Conservation (phyloP, 2,888 invertebrate genomes). For the Hartigia nigra region DNA sequence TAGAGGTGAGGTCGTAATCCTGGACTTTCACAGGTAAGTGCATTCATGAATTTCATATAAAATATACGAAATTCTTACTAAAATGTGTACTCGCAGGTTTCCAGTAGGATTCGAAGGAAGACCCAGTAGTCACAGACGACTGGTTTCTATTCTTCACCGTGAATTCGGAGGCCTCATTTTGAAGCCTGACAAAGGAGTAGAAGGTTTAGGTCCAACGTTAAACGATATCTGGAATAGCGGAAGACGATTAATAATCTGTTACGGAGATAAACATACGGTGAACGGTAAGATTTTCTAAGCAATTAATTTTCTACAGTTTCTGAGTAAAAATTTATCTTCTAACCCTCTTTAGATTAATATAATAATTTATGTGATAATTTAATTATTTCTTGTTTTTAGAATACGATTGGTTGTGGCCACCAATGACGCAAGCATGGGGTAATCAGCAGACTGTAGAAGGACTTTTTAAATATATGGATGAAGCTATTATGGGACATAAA, state of each 20-base stretch:
- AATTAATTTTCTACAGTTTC: background rate
- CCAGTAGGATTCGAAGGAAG: constrained; percentile 74
- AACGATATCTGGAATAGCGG: constrained; percentile 71
- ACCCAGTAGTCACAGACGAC: constrained; percentile 68
- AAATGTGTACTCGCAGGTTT: constrained; percentile 67
- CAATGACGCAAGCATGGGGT: constrained; percentile 75
- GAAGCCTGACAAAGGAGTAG: constrained; percentile 57
- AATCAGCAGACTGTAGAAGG: constrained; percentile 63
- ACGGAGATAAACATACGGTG: constrained; percentile 68
- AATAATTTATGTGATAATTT: background rate
- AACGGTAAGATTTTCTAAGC: constrained; percentile 56
- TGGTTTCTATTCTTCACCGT: constrained; percentile 69
- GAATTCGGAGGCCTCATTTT: constrained; percentile 72
- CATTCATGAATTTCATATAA: background rate
- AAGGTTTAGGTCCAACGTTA: constrained; percentile 69
- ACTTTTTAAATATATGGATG: constrained; percentile 54
- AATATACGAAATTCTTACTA: background rate
- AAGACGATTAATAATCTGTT: constrained; percentile 71
- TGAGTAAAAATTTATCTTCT: background rate
- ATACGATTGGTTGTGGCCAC: constrained; percentile 74
- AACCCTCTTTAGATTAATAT: background rate
- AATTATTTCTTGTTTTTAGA: constrained; percentile 58
- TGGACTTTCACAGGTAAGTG: constrained; percentile 79
- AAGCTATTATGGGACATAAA: constrained; percentile 50
- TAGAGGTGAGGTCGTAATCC: constrained; percentile 77